Conservation (phyloP, 1,140 invertebrate species). For the Bombus confusus region DNA sequence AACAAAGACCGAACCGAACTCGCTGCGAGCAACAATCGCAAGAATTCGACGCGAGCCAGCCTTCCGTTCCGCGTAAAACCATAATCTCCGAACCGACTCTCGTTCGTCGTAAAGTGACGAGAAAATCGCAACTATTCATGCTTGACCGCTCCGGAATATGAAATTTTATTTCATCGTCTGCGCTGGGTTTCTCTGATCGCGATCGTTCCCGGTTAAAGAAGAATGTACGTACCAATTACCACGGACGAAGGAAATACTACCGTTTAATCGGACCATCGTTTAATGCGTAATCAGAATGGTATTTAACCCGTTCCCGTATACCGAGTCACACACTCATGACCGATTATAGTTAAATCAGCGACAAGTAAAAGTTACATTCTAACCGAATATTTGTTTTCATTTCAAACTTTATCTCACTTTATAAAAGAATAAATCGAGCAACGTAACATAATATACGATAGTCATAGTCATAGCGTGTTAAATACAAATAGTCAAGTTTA, state of each 20-base stretch:
- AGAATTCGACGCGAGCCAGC: conserved; percentile 1
- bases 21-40: conserved; percentile 1
- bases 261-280: background rate
- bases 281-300: background rate
- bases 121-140: conserved; percentile 26
- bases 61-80: conserved; percentile 35
- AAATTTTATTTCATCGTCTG: background rate
- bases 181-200: background rate
- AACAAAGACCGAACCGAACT: conserved; percentile 8
- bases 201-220: background rate
- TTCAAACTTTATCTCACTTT: background rate
- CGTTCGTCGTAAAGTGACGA: conserved; percentile 7
- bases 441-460: background rate
- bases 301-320: background rate
- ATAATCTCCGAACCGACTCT: conserved; percentile 16
- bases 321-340: too few species aligned
- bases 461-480: too few species aligned
- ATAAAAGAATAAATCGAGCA: too few species aligned
- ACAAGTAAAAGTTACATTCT: background rate
- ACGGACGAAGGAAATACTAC: background rate
- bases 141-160: background rate
- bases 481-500: background rate
- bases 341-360: background rate
- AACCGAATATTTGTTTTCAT: background rate
- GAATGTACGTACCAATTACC: background rate